Evolutionary conservation across 2,888 invertebrate species (phyloP).

Genomic region (Artemia sinica): DNA sequence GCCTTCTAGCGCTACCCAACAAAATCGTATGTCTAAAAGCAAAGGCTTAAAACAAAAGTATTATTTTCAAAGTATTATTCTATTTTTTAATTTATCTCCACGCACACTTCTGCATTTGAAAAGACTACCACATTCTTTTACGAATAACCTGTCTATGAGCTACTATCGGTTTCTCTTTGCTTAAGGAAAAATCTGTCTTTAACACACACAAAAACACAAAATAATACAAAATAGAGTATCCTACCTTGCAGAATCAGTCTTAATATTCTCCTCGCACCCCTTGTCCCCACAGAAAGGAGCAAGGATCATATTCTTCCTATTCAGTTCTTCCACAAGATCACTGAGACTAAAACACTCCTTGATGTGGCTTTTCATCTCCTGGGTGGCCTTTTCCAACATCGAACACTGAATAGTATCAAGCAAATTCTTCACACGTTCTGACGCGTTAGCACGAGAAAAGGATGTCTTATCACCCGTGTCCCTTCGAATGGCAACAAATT

Average conservation of each 20-base stretch:
- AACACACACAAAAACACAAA: neutral
- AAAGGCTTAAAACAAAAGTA: too few species aligned
- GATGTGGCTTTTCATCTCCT: slow-evolving; percentile 55
- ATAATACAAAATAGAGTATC: slow-evolving; percentile 17
- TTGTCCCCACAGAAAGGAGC: slow-evolving; percentile 85
- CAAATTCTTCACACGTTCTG: slow-evolving; percentile 42
- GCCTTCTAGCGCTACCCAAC: too few species aligned
- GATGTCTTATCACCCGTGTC: slow-evolving; percentile 67
- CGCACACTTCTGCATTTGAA: too few species aligned
- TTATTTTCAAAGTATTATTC: too few species aligned
- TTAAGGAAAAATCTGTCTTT: too few species aligned
- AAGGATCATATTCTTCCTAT: slow-evolving; percentile 73
- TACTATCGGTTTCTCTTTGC: too few species aligned
- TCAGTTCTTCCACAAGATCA: slow-evolving; percentile 58
- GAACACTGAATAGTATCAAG: slow-evolving; percentile 60
- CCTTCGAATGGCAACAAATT: slow-evolving; percentile 74
- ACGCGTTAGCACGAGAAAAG: slow-evolving; percentile 42
- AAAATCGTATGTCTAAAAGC: too few species aligned
- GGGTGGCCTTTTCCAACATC: slow-evolving; percentile 60
- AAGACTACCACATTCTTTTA: too few species aligned
- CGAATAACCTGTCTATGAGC: too few species aligned
- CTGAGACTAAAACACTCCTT: slow-evolving; percentile 52
- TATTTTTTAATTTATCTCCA: too few species aligned
- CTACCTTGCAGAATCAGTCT: slow-evolving; percentile 79
- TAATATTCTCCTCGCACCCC: slow-evolving; percentile 83